Base-by-base conservation (phyloP, 2,113 vertebrate species). In the Bolborhynchus lineola region DNA sequence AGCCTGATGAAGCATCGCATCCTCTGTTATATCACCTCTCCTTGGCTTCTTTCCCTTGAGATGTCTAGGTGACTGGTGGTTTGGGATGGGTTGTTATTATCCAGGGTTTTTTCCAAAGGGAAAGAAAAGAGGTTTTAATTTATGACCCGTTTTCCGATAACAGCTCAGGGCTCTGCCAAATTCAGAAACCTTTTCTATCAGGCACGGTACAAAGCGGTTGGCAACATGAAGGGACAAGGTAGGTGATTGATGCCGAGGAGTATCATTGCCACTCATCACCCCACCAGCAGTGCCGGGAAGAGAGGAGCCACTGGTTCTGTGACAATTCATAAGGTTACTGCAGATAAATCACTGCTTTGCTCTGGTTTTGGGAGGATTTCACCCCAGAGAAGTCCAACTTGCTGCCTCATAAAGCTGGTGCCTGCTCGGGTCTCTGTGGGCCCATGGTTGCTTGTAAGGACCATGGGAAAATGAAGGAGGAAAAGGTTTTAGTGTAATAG, bases 21-120 rank as follows among this genome's bases (percentile, higher is more conserved):
- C 39, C 67, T 4, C 0, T 10, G 35, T 28, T 44, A 16, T 6
- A 44, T 20, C 17, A 11, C 11, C 1, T 4, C 25, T 57, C 17
- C 49, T 10, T 69, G 55, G 47, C 49, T 55, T 68, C 49, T 78
- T 41, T n/a, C 31, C 49, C 2, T 23, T 24, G 60, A 24, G 63
- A 16, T 17, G 44, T 42, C 5, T 1, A 8, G 35, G 52, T 5
- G 2, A 49, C 2, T 0, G 0, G 11, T 11, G 50, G 19, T 11
- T 84, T 75, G 82, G 35, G 71, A 70, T 1, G 37, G 46, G 26
- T n/a, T 25, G 6, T 62, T 47, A 11, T 70, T 24, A 52, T n/a
- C 20, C 28, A 47, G 31, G 7, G 10, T 39, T 60, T 86, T 50
- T 60, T n/a, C 26, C 35, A 70, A 25, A 78, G 23, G 13, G 5